A percentile compares a stretch with the other conserved stretches of the same genome.
Conservation (phyloP, 2,113 vertebrate genomes). For the Chinchilla lanigera region DNA sequence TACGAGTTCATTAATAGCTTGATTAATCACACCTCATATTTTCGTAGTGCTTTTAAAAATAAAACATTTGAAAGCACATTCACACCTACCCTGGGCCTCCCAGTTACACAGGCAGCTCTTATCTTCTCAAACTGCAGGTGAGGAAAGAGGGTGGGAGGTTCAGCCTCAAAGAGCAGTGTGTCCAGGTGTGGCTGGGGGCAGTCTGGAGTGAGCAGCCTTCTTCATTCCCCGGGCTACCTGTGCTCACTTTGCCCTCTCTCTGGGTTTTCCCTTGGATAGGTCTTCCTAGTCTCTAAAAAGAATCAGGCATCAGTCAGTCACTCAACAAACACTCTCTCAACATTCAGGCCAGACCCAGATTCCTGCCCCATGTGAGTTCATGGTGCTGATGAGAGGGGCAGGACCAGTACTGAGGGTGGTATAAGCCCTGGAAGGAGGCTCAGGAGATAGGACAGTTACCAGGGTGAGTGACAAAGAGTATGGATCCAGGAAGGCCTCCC, state of each 20-base stretch:
- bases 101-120: not conserved
- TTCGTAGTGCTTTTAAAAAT: conserved; percentile 78
- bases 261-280: not conserved
- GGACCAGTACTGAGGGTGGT: not conserved
- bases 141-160: not conserved
- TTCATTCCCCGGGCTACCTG: not conserved
- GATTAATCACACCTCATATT: conserved; percentile 81
- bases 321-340: not conserved
- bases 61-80: conserved; percentile 77
- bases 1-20: conserved; percentile 71
- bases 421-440: not conserved
- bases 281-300: not conserved
- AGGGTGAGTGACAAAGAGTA: not conserved
- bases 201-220: not conserved
- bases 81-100: conserved; percentile 62
- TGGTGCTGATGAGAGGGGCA: not conserved
- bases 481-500: not conserved
- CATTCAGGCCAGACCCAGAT: not conserved
- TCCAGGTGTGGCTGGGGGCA: rapidly evolving
- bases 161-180: not conserved
- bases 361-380: not conserved
- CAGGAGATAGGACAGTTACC: not conserved
- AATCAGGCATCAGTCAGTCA: not conserved
- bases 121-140: not conserved
- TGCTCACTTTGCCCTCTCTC: not conserved